Percentiles rank a stretch among this genome's conserved stretches.
These are phyloP conservation scores for Anisognathus igniventris DNA, from an alignment of 2,797 vertebrate genomes.

Conservation along the genomic window DNA sequence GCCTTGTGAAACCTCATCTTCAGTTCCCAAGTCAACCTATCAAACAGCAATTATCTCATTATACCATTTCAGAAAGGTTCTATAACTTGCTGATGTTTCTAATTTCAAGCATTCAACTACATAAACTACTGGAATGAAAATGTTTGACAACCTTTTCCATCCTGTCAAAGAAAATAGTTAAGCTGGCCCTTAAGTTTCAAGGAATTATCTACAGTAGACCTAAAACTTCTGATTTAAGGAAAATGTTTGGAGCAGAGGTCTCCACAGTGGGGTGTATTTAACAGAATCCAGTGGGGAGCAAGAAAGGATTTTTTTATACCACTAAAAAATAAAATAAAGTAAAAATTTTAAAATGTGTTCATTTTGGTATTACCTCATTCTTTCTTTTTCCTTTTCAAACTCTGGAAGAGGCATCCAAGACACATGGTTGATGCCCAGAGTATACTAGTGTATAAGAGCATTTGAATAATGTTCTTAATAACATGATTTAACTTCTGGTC, in stretches of 20 bases:
- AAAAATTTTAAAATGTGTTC: not conserved
- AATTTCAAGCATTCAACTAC: not conserved
- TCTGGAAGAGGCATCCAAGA: not conserved
- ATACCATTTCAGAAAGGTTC: not conserved
- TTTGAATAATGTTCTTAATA: not conserved
- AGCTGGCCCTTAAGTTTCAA: fast-evolving
- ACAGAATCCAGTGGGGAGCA: not conserved
- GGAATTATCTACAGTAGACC: not conserved
- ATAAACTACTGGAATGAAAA: not conserved
- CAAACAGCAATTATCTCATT: not conserved
- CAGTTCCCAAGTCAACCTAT: not conserved
- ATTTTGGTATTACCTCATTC: not conserved
- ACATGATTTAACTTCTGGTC: not conserved
- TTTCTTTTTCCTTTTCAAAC: not conserved
- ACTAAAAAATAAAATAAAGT: not conserved
- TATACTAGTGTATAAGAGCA: not conserved
- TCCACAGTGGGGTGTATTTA: not conserved
- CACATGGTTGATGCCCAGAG: fast-evolving
- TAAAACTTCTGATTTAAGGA: not conserved
- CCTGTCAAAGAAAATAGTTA: not conserved
- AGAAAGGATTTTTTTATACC: not conserved
- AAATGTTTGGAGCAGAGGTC: not conserved
- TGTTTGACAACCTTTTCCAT: not conserved
- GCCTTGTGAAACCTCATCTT: not conserved
- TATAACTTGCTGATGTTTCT: not conserved